Evolutionary conservation across 2,888 invertebrate genomes (phyloP), one percentile per base, ranked within the genome.

Genomic region (Harpalus rubripes): DNA sequence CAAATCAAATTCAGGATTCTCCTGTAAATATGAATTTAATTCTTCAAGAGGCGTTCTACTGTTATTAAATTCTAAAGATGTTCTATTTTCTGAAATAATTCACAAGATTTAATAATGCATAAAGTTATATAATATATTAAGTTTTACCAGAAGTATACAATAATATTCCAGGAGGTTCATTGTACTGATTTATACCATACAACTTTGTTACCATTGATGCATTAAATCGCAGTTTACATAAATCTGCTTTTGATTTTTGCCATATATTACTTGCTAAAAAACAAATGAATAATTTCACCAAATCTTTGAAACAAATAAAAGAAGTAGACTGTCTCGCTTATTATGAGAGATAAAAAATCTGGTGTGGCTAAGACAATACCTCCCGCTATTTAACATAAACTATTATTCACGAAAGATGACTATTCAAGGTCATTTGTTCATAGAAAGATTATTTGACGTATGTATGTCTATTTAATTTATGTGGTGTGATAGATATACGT

Each of bases 151-250:
- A 96, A 88, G 93, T 94, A 88, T 96, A 96, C 5, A 96, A 90
- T n/a, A 94, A 91, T 74, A 93, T 91, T 32, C 96, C 96, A n/a
- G 96, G 96, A 8, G 95, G 93, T 86, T 94, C 93, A 74, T 94
- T 93, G 87, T 94, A 94, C 85, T 94, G 93, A 88, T 93, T 94
- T 63, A 95, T 89, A 0, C 95, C 96, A 88, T 94, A 94, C 16
- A 96, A 90, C 88, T 94, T 94, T 44, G 94, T 93, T 78, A 93
- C 93, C 76, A 95, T 93, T 1, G 94, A 93, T 0, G 95, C 93
- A 89, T 96, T 96, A 88, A 95, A 96, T 22, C 95, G 92, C 16
- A 95, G 89, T 85, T 93, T 93, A 88, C 96, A 96, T 16, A 95
- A 92, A 89, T 96, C 95, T 0, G 93, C 92, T 80, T 76, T 85